Evolutionary conservation across 2,888 invertebrate species (phyloP), one percentile per base, ranked within the genome.

Genomic region (Pogonocherus hispidulus): DNA sequence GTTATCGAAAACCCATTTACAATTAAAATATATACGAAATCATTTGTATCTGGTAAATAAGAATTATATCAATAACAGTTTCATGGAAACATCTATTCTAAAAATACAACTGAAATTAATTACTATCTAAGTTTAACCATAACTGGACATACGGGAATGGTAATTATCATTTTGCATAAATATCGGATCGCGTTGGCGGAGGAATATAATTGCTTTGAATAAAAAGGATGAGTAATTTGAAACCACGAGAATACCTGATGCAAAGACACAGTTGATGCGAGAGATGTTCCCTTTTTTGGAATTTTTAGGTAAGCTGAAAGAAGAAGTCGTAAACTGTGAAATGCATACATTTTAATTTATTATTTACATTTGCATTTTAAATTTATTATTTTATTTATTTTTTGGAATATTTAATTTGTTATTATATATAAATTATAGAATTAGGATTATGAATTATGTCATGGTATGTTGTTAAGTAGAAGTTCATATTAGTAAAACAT

Each of bases 191-290:
- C 55, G 55, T 55, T 55, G 55, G 55, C 19, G 37, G 35, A 6
- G 35, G 20, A 41, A 55, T 52, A 52, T 41, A 37, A 55, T 41
- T 55, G 22, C 37, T 22, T 55, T 20, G 27, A 37, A 55, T 55
- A 55, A 37, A 55, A 55, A 55, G 55, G 55, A 55, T 55, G 55
- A 55, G 55, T 55, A 55, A 55, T 55, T 55, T 37, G 20, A 14
- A 55, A 20, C 37, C 37, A 18, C 20, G 37, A 41, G 35, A 18
- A 37, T 55, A 41, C 32, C 32, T 52, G 27, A 8, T 27, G 6
- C 32, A 27, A 19, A 18, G n/a, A 9, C 9, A 18, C 9, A 52
- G 19, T 32, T 27, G 27, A 27, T 32, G 8, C 52, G 8, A 11
- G 18, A 52, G 52, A 19, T 32, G 18, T 32, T 52, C 18, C 52